Conservation (phyloP, 2,113 vertebrate species). For the Actenoides lindsayi region DNA sequence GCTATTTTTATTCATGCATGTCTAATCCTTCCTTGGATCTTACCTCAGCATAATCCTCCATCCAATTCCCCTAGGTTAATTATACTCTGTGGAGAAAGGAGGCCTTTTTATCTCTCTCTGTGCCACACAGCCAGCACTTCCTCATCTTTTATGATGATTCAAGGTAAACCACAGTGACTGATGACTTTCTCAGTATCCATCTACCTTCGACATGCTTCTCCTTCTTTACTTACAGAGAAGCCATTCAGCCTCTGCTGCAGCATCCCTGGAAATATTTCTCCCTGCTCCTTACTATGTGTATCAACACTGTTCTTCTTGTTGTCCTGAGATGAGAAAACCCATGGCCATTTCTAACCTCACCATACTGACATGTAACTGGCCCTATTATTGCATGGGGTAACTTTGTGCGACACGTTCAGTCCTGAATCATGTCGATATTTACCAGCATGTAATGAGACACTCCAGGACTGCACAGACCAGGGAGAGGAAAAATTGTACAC, state of each 20-base stretch:
- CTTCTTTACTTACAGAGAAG: not conserved
- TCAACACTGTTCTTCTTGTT: not conserved
- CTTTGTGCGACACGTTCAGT: not conserved
- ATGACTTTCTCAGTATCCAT: not conserved
- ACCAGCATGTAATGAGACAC: not conserved
- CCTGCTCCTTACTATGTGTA: not conserved
- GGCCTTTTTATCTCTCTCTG: not conserved
- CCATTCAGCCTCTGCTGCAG: not conserved
- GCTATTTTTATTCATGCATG: slow-evolving; percentile 56
- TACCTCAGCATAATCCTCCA: slow-evolving; percentile 54
- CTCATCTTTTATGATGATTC: not conserved
- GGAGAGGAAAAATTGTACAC: not conserved
- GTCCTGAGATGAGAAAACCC: not conserved
- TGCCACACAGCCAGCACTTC: not conserved
- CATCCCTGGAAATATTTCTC: not conserved
- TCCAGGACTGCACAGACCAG: not conserved
- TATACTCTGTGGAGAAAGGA: not conserved
- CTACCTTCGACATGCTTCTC: not conserved
- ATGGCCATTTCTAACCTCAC: not conserved
- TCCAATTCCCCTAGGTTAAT: not conserved
- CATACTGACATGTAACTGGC: not conserved
- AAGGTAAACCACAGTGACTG: not conserved
- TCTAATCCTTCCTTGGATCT: slow-evolving; percentile 52
- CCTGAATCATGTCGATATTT: not conserved
- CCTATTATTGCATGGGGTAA: not conserved